Evolutionary conservation across 2,888 invertebrate species (phyloP), one percentile per base, ranked within the genome.

Genomic region (Leucoptera coffeella): DNA sequence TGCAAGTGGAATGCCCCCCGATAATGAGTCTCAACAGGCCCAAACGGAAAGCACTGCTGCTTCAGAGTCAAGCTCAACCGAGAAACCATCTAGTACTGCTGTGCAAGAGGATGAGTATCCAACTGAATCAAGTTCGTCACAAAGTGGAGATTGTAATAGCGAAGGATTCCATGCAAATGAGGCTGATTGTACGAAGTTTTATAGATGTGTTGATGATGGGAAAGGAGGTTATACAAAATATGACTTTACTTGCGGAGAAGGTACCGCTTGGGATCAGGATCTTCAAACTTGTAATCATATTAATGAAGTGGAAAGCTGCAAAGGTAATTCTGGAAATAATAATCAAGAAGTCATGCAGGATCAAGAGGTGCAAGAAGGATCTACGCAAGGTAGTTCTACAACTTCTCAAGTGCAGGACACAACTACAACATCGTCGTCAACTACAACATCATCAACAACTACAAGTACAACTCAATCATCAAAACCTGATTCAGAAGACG

Each of bases 261-360:
- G 75, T 15, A 78, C 78, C 3, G 75, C 71, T 15, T 78, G 77
- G 75, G 77, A 78, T 40, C 43, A 58, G 24, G 45, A 52, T 22
- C 45, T 65, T 26, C 56, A 67, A 37, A 55, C 60, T 4, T 78
- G 78, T 39, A 77, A 77, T 47, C 65, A 77, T 41, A 61, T 67
- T 12, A 54, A 52, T 35, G 57, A 62, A 32, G 75, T 75, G 5
- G 38, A 43, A 37, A 41, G 38, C 33, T 61, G 62, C 37, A 27
- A 40, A 34, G 26, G 35, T 37, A n/a, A n/a, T 37, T 21, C 29
- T 13, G 29, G 29, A 13, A 32, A 30, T 29, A n/a, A n/a, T n/a
- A n/a, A n/a, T n/a, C 31, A 37, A 28, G 35, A 42, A 14, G n/a
- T n/a, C n/a, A n/a, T n/a, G n/a, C n/a, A n/a, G n/a, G n/a, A n/a